These are phyloP conservation scores for Panopea generosa DNA, from an alignment of 2,888 invertebrate genomes.

Conservation along the genomic window DNA sequence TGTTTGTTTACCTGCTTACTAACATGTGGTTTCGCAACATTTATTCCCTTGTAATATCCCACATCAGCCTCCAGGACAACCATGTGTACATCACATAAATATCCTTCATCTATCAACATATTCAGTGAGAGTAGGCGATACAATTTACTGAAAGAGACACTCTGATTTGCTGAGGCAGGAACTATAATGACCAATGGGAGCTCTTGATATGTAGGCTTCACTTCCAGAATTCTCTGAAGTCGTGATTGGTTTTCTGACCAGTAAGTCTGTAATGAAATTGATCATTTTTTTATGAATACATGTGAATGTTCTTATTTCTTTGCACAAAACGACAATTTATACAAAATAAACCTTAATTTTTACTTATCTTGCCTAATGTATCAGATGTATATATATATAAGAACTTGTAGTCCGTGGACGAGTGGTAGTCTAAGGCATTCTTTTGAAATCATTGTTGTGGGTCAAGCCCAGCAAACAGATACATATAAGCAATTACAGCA, in stretches of 20 bases:
- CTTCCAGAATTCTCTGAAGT: slow-evolving; percentile 67
- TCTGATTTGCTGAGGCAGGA: slow-evolving; percentile 58
- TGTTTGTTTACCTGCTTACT: slow-evolving; percentile 67
- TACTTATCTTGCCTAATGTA: too few relatives aligned
- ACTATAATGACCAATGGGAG: slow-evolving; percentile 77
- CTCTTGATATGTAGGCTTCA: slow-evolving; percentile 68
- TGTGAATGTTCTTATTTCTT: too few relatives aligned
- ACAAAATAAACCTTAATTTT: too few relatives aligned
- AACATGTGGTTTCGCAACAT: slow-evolving; percentile 52
- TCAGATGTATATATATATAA: too few relatives aligned
- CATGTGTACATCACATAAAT: slow-evolving; percentile 66
- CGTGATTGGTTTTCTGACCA: slow-evolving; percentile 71
- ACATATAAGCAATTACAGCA: too few relatives aligned
- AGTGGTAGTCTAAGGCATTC: too few relatives aligned
- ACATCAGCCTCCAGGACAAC: slow-evolving; percentile 48
- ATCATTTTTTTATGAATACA: too few relatives aligned
- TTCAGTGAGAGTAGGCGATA: slow-evolving; percentile 44
- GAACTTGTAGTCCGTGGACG: too few relatives aligned
- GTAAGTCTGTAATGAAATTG: slow-evolving; percentile 56
- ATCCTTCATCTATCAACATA: slow-evolving; percentile 55
- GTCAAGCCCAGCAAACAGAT: too few relatives aligned
- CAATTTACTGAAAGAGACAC: slow-evolving; percentile 32
- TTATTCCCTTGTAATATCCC: slow-evolving; percentile 33
- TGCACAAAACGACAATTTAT: too few relatives aligned
- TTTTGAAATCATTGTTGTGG: too few relatives aligned